Conservation (phyloP, 2,888 invertebrate genomes). For the Saturnia pavonia region DNA sequence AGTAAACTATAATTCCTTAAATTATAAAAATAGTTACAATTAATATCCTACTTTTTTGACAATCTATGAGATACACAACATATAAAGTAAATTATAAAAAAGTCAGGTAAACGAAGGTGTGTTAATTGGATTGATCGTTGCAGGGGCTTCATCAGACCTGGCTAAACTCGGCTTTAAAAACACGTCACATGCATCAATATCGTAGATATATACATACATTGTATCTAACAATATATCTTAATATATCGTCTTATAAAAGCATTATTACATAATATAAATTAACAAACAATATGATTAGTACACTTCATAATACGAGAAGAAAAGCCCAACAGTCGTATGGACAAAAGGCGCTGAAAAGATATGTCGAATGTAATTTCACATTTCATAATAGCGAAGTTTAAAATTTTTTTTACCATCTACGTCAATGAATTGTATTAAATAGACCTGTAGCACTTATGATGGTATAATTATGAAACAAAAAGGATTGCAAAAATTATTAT, state of each 20-base stretch:
- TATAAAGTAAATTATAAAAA: slow-evolving; percentile 17
- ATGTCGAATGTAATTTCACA: background rate
- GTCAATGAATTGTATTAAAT: slow-evolving; percentile 3
- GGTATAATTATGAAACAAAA: slow-evolving; percentile 7
- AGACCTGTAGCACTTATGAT: background rate
- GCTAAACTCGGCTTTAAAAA: slow-evolving; percentile 62
- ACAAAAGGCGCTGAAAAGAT: background rate
- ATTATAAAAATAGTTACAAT: background rate
- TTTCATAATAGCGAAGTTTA: background rate
- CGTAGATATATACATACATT: background rate
- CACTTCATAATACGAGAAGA: background rate
- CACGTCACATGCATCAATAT: slow-evolving; percentile 38
- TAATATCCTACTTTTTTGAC: background rate
- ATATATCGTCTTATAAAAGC: background rate
- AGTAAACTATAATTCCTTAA: too few species aligned
- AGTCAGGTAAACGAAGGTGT: slow-evolving; percentile 52
- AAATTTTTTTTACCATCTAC: background rate
- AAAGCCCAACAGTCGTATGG: background rate
- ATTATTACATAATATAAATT: background rate
- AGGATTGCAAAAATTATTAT: slow-evolving; percentile 11
- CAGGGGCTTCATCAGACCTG: slow-evolving; percentile 72
- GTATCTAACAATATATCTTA: background rate
- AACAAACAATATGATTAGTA: background rate
- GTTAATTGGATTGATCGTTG: slow-evolving; percentile 69
- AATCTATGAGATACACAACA: slow-evolving; percentile 6